Evolutionary conservation across 2,888 invertebrate species (phyloP).

Genomic region (Neria commutata): DNA sequence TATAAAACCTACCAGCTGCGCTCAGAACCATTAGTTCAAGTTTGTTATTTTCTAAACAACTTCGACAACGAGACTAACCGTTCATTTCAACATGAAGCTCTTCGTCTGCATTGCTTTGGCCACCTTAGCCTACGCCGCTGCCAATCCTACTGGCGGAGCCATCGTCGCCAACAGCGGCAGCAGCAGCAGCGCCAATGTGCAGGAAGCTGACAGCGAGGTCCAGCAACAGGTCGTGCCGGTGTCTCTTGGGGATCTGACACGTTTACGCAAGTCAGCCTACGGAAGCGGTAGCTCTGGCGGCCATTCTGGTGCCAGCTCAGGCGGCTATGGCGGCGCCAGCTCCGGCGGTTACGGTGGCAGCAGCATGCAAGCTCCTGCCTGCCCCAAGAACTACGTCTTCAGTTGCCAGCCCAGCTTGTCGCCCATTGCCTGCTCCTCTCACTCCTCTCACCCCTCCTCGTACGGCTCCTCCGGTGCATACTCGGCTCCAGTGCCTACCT

Average conservation of each 20-base stretch:
- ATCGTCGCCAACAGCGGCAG: not conserved
- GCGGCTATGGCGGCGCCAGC: constrained; percentile 13
- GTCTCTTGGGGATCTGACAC: constrained; percentile 41
- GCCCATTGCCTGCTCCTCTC: constrained; percentile 46
- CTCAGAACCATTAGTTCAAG: constrained; percentile 41
- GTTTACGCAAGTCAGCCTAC: constrained; percentile 49
- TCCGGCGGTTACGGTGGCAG: constrained; percentile 38
- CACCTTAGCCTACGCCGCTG: constrained; percentile 30
- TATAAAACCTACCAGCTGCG: constrained; percentile 38
- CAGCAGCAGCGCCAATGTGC: constrained; percentile 2
- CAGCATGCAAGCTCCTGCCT: constrained; percentile 44
- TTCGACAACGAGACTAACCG: constrained; percentile 19
- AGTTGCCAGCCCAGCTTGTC: constrained; percentile 51
- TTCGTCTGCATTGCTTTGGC: constrained; percentile 45
- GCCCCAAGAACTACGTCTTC: constrained; percentile 53
- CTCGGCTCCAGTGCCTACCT: constrained; percentile 47
- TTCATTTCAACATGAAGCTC: constrained; percentile 53
- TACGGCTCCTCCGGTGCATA: constrained; percentile 50
- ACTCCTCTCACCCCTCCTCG: constrained; percentile 28
- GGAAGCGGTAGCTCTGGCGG: constrained; percentile 33
- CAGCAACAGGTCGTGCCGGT: constrained; percentile 24
- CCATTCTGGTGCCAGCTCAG: constrained; percentile 30
- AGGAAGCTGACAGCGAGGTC: constrained; percentile 35
- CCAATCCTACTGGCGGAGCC: not conserved
- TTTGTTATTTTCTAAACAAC: constrained; percentile 32